Evolutionary conservation across 2,797 vertebrate species (phyloP).

Genomic region (Mus spretus): DNA sequence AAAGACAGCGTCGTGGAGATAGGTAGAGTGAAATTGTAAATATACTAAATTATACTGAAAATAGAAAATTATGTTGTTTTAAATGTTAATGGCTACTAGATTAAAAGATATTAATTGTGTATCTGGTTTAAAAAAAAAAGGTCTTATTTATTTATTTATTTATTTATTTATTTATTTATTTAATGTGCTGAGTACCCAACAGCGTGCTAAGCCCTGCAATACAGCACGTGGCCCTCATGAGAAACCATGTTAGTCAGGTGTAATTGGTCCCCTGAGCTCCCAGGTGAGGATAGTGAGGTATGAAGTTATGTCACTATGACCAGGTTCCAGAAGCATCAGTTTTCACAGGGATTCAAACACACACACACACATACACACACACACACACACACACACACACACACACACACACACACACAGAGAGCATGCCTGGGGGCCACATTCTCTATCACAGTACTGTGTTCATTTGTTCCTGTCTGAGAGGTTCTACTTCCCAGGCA

Average conservation of each 20-base stretch:
- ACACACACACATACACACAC: too few species aligned
- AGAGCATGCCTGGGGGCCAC: background rate
- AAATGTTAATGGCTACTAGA: slow-evolving; percentile 25
- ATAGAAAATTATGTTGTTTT: background rate
- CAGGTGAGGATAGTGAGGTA: background rate
- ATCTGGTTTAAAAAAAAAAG: background rate
- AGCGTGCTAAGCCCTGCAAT: background rate
- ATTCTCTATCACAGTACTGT: background rate
- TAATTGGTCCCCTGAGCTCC: background rate
- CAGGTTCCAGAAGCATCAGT: background rate
- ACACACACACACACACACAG: too few species aligned
- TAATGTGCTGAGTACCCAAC: background rate
- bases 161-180: too few species aligned
- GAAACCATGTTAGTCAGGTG: background rate
- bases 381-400: too few species aligned
- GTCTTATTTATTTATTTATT: background rate
- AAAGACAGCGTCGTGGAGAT: background rate
- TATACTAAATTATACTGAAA: background rate
- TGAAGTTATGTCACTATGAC: background rate
- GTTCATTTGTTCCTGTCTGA: background rate
- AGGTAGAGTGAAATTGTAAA: background rate
- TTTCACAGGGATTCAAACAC: background rate
- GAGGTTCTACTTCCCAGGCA: background rate
- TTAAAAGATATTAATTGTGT: background rate
- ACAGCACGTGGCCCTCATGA: background rate